Base-by-base conservation (phyloP, 2,797 vertebrate species). In the Margarornis squamiger region DNA sequence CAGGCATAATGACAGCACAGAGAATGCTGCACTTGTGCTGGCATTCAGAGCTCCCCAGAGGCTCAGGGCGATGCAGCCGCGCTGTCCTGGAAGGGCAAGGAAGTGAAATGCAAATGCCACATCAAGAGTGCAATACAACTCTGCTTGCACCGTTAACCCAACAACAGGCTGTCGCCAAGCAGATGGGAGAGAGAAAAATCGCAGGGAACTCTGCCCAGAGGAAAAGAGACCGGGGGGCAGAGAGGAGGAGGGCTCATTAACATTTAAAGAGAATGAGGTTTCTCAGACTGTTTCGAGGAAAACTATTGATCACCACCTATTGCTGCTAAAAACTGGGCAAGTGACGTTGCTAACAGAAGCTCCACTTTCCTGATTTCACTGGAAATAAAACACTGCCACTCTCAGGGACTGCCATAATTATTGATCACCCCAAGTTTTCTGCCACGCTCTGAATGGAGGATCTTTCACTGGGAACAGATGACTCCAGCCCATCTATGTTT, bases 1-100 rank as follows among this genome's bases (percentile, higher is more conserved):
- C 96, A 96, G 94, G 90, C 95, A 95, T 91, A 97, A 95, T 96
- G 95, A 97, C 95, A 96, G 94, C 77, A 5, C 32, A 92, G 90
- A 95, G 95, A 96, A 96, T 95, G 93, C 95, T 85, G 92, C 96
- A 92, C 95, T 97, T 96, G 96, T 96, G 92, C 92, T 88, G 95
- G 92, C 92, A 96, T 95, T 96, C 70, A 95, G 94, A 86, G 92
- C 86, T 93, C 61, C 95, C 68, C 1, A 89, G 94, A 38, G 96
- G 90, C 94, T 94, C 86, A 48, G 93, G 92, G 92, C 9, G 34
- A 83, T 59, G 90, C 92, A 82, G 94, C 88, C 83, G 2, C 12
- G 81, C 92, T 94, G 93, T 74, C 93, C 90, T 88, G 94, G 77
- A 68, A 95, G 95, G 92, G 88, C 93, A 72, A 96, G 96, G 96